Base-by-base conservation (phyloP, 2,113 vertebrate genomes). In the Chiloscyllium plagiosum region DNA sequence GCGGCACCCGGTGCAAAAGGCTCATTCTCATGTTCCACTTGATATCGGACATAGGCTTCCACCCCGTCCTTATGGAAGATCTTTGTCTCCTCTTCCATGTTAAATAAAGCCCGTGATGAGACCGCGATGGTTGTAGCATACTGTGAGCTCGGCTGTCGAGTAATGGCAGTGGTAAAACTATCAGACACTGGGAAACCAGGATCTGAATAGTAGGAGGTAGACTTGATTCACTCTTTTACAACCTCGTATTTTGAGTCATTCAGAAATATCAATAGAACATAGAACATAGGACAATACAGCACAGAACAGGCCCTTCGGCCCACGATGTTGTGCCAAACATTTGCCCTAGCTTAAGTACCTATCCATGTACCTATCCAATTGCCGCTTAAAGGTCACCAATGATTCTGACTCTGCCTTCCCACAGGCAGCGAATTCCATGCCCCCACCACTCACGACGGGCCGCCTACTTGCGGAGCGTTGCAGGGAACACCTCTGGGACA, bases 91-190 rank as follows among this genome's bases (percentile, higher is more conserved):
- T 98, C 98, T 29, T 99, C 99, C 99, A 99, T 99, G 97, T 98
- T 98, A 97, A 99, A 99, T 61, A 99, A 97, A 4, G 99, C 98
- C 1, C 98, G 97, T 0, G 99, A 98, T 0, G 99, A 99, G 97
- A 99, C 98, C 0, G 98, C 99, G 0, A 99, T 98, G 96, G 99
- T 99, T 97, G 99, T 98, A 83, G 99, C 99, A 0, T 99, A 98
- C 97, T 99, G 97, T 0, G 99, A 98, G 87, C 98, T 99, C 0
- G 99, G 99, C 99, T 99, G 97, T 52, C 96, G 15, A 0, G 76
- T 0, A 26, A n/a, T 47, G 24, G 61, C 5, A 24, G 0, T 0
- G n/a, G 90, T 61, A 33, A 66, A 37, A 61, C 26, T 3, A 93
- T 93, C n/a, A 33, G 56, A 2, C 56, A 61, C 56, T 61, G 56